Conservation (phyloP, 2,113 vertebrate genomes). For the Cochlearius cochlearius region DNA sequence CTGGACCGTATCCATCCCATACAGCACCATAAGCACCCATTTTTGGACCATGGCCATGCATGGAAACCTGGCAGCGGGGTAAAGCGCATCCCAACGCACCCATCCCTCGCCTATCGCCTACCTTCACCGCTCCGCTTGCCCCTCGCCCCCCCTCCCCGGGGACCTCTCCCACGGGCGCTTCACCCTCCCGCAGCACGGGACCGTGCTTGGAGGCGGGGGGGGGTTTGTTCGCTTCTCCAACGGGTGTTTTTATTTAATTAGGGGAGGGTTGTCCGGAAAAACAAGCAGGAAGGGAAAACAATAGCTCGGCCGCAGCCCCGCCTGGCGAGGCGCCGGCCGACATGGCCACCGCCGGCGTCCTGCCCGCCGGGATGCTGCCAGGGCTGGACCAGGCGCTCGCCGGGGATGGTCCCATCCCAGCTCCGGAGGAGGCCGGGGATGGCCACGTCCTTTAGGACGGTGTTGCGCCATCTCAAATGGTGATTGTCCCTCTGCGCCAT, state of each 20-base stretch:
- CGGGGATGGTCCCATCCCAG: not conserved
- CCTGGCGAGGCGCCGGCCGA: constrained; percentile 34
- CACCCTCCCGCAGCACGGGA: not conserved
- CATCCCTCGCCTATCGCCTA: not conserved
- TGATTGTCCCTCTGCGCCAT: rapidly evolving
- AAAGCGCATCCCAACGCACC: rapidly evolving
- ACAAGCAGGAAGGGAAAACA: constrained; percentile 68
- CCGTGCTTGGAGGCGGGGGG: rapidly evolving
- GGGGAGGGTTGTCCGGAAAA: constrained; percentile 45
- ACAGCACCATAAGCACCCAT: not conserved
- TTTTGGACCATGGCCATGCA: rapidly evolving
- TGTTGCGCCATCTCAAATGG: rapidly evolving
- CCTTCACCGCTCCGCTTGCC: not conserved
- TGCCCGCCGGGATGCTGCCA: not conserved
- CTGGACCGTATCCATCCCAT: rapidly evolving
- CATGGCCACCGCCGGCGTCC: not conserved
- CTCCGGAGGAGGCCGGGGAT: rapidly evolving
- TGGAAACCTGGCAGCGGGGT: rapidly evolving
- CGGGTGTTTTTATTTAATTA: constrained; percentile 40
- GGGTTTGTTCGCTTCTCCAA: not conserved
- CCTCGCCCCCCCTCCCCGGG: not conserved
- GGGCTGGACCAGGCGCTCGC: not conserved
- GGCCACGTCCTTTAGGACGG: not conserved
- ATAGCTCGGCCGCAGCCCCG: constrained; percentile 33
- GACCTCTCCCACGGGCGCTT: not conserved